These are phyloP conservation scores for Perca schrenkii DNA, from an alignment of 2,113 vertebrate species.

Conservation along the genomic window DNA sequence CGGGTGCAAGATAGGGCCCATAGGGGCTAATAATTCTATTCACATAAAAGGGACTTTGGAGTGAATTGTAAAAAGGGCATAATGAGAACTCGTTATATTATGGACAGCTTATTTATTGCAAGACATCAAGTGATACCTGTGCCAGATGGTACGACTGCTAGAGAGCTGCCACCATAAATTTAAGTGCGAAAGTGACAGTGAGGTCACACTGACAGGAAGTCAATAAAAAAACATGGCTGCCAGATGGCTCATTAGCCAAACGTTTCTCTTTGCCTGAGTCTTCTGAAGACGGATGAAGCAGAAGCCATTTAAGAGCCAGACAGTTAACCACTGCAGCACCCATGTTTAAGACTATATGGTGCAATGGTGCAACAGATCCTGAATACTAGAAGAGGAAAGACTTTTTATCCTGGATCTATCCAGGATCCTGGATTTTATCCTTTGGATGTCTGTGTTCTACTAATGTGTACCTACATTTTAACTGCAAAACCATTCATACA, in stretches of 20 bases:
- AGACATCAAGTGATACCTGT: background rate
- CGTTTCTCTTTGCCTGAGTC: slow-evolving; percentile 18
- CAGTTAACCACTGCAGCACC: background rate
- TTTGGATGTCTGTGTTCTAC: background rate
- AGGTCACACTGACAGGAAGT: slow-evolving; percentile 26
- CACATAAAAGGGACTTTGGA: background rate
- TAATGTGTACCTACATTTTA: background rate
- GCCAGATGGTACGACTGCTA: background rate
- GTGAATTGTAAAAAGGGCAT: background rate
- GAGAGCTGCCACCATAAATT: slow-evolving; percentile 12
- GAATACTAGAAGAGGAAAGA: background rate
- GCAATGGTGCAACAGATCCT: background rate
- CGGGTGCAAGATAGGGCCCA: too few relatives aligned
- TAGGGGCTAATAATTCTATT: background rate
- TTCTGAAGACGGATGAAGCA: slow-evolving; percentile 5
- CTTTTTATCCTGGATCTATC: background rate
- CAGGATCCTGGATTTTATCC: too few relatives aligned
- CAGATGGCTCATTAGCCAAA: slow-evolving; percentile 50
- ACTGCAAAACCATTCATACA: too few relatives aligned
- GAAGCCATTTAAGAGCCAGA: background rate
- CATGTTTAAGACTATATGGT: background rate
- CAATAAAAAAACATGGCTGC: slow-evolving; percentile 18
- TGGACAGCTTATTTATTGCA: background rate
- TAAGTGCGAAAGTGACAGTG: background rate
- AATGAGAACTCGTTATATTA: background rate